Evolutionary conservation across 2,113 vertebrate genomes (phyloP).

Genomic region (Hipposideros armiger): DNA sequence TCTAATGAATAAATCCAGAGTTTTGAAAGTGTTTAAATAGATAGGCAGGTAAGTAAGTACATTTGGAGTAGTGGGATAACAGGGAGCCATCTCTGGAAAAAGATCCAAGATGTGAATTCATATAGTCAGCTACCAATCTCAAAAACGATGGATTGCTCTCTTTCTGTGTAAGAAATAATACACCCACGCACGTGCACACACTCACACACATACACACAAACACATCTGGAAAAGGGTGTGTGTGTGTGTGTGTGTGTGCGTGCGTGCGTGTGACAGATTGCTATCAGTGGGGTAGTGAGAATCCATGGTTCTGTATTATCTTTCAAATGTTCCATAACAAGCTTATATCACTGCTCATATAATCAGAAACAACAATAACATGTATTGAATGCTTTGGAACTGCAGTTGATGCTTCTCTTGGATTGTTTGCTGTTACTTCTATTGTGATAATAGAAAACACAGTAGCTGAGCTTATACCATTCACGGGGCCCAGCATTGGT

Average conservation of each 20-base stretch:
- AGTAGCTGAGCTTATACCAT: not conserved
- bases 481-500: no score
- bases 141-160: not conserved
- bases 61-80: not conserved
- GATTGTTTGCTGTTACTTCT: conserved; percentile 27
- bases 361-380: conserved; percentile 53
- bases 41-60: not conserved
- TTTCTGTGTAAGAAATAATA: not conserved
- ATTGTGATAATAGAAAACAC: not conserved
- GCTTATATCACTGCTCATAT: not conserved
- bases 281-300: conserved; percentile 11
- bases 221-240: not conserved
- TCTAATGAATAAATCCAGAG: not conserved
- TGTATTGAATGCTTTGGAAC: not conserved
- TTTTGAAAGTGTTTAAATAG: conserved; percentile 9
- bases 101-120: not conserved
- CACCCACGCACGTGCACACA: not conserved
- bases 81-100: not conserved
- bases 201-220: not conserved
- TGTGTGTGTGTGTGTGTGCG: no score
- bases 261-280: not conserved
- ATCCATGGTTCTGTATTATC: conserved; percentile 26
- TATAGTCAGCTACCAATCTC: not conserved
- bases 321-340: conserved; percentile 59
- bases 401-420: not conserved